A percentile compares a stretch with the other conserved stretches of the same genome.
These are phyloP conservation scores for Epinephelus malabaricus DNA, from an alignment of 2,797 vertebrate genomes.

Conservation along the genomic window DNA sequence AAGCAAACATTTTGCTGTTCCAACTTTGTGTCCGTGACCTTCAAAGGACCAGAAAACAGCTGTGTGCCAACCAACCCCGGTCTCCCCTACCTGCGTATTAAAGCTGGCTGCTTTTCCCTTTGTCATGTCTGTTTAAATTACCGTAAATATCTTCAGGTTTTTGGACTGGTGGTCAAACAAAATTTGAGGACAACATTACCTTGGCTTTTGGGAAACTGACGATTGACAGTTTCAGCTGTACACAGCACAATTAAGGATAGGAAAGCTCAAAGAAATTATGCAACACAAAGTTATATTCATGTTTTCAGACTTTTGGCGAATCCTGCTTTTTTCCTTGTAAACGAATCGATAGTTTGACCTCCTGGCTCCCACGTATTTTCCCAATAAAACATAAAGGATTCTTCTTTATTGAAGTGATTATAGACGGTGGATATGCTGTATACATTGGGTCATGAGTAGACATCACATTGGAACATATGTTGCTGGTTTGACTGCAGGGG, in stretches of 20 bases:
- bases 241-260: background rate
- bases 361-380: background rate
- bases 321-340: background rate
- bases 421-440: background rate
- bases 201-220: background rate
- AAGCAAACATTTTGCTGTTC: no score
- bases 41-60: no score
- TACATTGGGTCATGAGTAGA: background rate
- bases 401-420: constrained; percentile 16
- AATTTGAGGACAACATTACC: background rate
- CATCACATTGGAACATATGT: constrained; percentile 31
- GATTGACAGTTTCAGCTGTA: background rate
- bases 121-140: background rate
- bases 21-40: no score
- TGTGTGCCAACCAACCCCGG: no score
- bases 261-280: background rate
- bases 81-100: background rate
- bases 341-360: background rate
- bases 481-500: constrained; percentile 36
- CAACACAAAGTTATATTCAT: background rate
- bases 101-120: background rate
- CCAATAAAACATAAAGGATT: background rate
- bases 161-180: background rate
- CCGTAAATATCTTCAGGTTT: background rate
- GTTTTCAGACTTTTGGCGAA: background rate